Percentiles rank a stretch among this genome's conserved stretches.
Conservation (phyloP, 2,888 invertebrate genomes). For the Hermaeophaga mercurialis region DNA sequence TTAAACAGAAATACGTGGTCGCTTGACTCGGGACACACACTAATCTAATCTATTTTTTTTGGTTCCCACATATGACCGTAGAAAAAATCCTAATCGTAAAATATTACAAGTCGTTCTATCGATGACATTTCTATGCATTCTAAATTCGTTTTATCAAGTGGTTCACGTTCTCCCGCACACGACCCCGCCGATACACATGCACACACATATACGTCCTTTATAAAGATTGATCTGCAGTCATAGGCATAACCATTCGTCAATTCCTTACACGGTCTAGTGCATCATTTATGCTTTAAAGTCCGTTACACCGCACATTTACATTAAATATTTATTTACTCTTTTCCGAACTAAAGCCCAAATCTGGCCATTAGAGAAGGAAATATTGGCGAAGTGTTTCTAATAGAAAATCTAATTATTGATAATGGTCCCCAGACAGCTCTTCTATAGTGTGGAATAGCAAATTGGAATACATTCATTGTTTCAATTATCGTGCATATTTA, state of each 20-base stretch:
- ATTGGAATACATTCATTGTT: too few relatives aligned
- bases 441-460: too few relatives aligned
- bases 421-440: too few relatives aligned
- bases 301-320: conserved; percentile 37
- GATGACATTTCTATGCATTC: conserved; percentile 58
- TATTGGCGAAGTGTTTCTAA: conserved; percentile 18
- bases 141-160: conserved; percentile 49
- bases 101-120: conserved; percentile 54
- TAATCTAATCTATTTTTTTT: conserved; percentile 2
- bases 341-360: conserved; percentile 23
- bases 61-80: conserved; percentile 39
- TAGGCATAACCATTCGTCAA: conserved; percentile 54
- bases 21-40: too few relatives aligned
- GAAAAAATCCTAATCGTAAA: conserved; percentile 53
- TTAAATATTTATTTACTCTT: conserved; percentile 36
- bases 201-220: conserved; percentile 45
- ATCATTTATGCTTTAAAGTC: conserved; percentile 47
- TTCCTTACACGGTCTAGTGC: conserved; percentile 42
- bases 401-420: conserved; percentile 9
- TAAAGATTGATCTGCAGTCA: conserved; percentile 52
- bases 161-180: conserved; percentile 42
- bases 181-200: conserved; percentile 10
- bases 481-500: too few relatives aligned
- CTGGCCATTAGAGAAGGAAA: conserved; percentile 27
- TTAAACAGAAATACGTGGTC: too few relatives aligned